These are phyloP conservation scores for Cryptus viduatorius DNA, from an alignment of 2,888 invertebrate species.

Conservation along the genomic window DNA sequence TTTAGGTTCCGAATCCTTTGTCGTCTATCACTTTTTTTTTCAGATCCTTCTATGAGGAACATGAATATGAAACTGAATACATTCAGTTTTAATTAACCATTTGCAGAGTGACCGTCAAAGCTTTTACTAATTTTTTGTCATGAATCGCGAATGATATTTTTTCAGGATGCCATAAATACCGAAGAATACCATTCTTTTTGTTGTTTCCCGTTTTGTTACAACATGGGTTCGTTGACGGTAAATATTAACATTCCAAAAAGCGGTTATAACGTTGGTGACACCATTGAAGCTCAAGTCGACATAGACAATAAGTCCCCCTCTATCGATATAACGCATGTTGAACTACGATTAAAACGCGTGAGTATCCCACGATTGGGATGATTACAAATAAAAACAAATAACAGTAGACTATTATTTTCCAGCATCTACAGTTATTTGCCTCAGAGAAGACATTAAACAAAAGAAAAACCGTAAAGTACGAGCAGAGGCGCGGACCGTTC, in stretches of 20 bases:
- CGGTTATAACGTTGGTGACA: constrained; percentile 75
- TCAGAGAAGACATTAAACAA: too few relatives aligned
- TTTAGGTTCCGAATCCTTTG: too few relatives aligned
- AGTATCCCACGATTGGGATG: background rate
- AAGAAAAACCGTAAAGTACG: constrained; percentile 77
- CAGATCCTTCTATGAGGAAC: too few relatives aligned
- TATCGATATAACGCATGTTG: constrained; percentile 63
- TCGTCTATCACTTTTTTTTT: too few relatives aligned
- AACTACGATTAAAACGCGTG: constrained; percentile 62
- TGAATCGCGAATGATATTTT: constrained; percentile 49
- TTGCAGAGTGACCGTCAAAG: background rate
- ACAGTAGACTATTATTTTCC: background rate
- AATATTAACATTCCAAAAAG: constrained; percentile 68
- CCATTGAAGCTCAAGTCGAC: constrained; percentile 70
- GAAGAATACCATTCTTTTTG: constrained; percentile 56
- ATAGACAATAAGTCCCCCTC: constrained; percentile 82
- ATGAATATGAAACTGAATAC: too few relatives aligned
- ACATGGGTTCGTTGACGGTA: constrained; percentile 87
- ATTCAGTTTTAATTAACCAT: too few relatives aligned
- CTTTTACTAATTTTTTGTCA: background rate
- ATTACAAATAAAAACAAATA: background rate
- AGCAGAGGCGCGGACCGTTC: constrained; percentile 87
- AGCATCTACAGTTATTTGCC: background rate
- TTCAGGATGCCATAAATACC: constrained; percentile 72
- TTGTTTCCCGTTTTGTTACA: constrained; percentile 88